Conservation (phyloP, 2,888 invertebrate genomes). For the Alitta virens region DNA sequence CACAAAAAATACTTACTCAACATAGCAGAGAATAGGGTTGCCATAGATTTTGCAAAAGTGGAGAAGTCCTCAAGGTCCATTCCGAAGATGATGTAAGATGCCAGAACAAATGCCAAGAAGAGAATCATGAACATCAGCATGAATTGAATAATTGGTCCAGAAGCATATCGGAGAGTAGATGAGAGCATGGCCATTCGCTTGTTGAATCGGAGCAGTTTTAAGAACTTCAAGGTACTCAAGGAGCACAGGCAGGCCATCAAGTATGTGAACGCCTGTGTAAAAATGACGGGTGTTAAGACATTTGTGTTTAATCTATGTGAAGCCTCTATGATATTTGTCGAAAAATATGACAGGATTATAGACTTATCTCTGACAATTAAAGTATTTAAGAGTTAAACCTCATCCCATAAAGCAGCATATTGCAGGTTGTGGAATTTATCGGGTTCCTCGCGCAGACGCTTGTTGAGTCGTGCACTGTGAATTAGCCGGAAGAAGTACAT, state of each 20-base stretch:
- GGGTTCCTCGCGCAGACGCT: constrained; percentile 25
- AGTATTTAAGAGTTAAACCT: too few species aligned
- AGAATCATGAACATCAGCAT: constrained; percentile 45
- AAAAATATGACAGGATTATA: too few species aligned
- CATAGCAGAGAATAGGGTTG: constrained; percentile 47
- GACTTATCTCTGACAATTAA: too few species aligned
- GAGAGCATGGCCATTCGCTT: constrained; percentile 36
- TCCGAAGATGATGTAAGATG: constrained; percentile 37
- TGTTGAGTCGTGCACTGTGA: constrained; percentile 22
- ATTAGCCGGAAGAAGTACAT: constrained; percentile 32
- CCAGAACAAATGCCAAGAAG: constrained; percentile 30
- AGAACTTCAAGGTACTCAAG: constrained; percentile 55
- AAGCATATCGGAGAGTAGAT: constrained; percentile 41
- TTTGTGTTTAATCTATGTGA: too few species aligned
- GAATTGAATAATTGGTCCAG: constrained; percentile 48
- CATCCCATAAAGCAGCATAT: constrained; percentile 32
- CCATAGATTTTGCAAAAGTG: constrained; percentile 39
- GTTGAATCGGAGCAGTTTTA: constrained; percentile 38
- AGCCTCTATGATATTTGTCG: too few species aligned
- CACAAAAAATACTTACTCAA: constrained; percentile 41
- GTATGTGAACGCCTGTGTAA: constrained; percentile 47
- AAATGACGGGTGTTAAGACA: neutral
- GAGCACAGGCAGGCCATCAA: constrained; percentile 54
- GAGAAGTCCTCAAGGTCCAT: constrained; percentile 31
- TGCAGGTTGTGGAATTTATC: constrained; percentile 33